These are phyloP conservation scores for Crematogaster levior DNA, from an alignment of 2,888 invertebrate species.

Conservation along the genomic window DNA sequence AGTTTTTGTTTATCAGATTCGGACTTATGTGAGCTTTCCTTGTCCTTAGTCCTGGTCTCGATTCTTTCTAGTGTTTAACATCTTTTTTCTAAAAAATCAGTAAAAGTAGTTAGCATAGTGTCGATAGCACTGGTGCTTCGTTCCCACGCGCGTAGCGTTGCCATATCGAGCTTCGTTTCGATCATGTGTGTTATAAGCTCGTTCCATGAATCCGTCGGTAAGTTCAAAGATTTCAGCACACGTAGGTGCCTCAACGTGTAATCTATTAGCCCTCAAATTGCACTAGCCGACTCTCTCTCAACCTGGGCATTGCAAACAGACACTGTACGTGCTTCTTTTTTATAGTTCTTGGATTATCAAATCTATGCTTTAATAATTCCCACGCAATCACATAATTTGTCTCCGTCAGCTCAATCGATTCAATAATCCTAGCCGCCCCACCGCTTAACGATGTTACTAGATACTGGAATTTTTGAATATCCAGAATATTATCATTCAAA, in stretches of 20 bases:
- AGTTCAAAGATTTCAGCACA: neutral
- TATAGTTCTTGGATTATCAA: neutral
- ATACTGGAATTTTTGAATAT: neutral
- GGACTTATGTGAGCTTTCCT: neutral
- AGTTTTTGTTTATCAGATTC: neutral
- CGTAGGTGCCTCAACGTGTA: neutral
- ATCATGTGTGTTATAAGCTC: neutral
- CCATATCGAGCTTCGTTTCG: neutral
- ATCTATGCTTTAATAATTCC: neutral
- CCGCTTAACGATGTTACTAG: neutral
- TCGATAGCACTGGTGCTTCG: neutral
- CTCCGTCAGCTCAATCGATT: neutral
- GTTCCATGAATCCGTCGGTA: neutral
- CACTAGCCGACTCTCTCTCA: neutral
- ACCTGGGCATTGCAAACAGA: neutral
- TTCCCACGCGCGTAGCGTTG: neutral
- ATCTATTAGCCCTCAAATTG: neutral
- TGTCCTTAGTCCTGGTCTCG: neutral
- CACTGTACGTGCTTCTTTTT: neutral
- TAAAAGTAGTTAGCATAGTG: neutral
- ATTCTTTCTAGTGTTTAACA: neutral
- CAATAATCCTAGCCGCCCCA: neutral
- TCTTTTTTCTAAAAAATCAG: neutral
- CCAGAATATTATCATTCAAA: neutral
- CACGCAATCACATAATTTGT: neutral